Evolutionary conservation across 2,113 vertebrate genomes (phyloP), one percentile per base, ranked within the genome.

Genomic region (Neogobius melanostomus): DNA sequence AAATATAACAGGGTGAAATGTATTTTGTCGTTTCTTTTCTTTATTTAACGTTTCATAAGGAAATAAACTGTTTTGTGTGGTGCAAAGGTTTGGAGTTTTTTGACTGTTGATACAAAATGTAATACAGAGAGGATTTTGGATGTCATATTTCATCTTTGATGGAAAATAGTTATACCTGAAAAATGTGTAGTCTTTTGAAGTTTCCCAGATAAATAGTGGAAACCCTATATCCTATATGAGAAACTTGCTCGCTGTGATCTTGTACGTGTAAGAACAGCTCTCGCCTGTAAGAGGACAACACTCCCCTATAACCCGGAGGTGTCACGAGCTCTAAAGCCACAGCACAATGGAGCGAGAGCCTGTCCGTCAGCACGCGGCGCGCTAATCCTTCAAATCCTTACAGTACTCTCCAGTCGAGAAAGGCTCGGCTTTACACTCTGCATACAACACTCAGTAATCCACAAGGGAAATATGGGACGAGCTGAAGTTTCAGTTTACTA

Each of bases 381-480:
- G 51, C 21, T 45, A 11, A 28, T 46, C 47, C 17, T 74, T 1
- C 56, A 42, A 75, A 79, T 81, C 77, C 75, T 82, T 83, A 11
- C 54, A 42, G 21, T 5, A 9, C 6, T 21, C 21, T 57, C 21
- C 10, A 6, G 54, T 57, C 54, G 21, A 47, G 46, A 47, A 11
- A 36, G 28, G 52, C 53, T 59, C 56, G 14, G 6, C 5, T 57
- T 57, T 57, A 53, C 52, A 8, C 52, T 10, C n/a, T 53, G 2
- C 52, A 53, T 8, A 53, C n/a, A 8, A 53, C n/a, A 8, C 52
- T 4, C 2, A 8, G 52, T n/a, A 53, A 17, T 53, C 16, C 16
- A 9, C n/a, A 52, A 16, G 15, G 51, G n/a, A 16, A 52, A 16
- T 14, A 50, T 2, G 12, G 11, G 5, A 50, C 11, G 49, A n/a